These are phyloP conservation scores for Herminia tarsipennalis DNA, from an alignment of 2,888 invertebrate species.

Conservation along the genomic window DNA sequence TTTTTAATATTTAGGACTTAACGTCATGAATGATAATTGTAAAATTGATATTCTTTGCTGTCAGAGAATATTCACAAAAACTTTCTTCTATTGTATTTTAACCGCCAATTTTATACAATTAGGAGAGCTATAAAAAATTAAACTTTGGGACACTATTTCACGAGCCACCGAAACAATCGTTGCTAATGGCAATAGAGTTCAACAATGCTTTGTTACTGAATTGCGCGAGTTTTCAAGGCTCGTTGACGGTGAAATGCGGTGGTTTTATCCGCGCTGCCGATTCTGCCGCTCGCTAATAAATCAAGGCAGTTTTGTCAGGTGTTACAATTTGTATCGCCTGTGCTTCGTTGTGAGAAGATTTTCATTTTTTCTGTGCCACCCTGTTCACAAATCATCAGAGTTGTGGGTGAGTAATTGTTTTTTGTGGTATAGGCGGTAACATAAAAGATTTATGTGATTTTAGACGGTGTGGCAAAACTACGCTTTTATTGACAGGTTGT, in stretches of 20 bases:
- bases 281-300: conserved; percentile 60
- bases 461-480: conserved; percentile 1
- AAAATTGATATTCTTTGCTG: too few species aligned
- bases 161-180: conserved; percentile 46
- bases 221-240: conserved; percentile 49
- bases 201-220: conserved; percentile 55
- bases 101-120: too few species aligned
- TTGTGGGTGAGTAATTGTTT: conserved; percentile 44
- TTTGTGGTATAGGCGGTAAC: conserved; percentile 21
- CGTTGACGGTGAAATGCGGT: conserved; percentile 53
- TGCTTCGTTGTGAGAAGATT: conserved; percentile 50
- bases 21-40: too few species aligned
- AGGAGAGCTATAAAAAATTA: conserved; percentile 10
- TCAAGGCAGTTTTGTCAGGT: conserved; percentile 67
- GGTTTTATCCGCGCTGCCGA: conserved; percentile 58
- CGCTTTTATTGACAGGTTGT: not conserved
- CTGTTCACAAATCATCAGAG: conserved; percentile 47
- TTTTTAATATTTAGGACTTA: too few species aligned
- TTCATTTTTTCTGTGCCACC: conserved; percentile 43
- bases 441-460: conserved; percentile 31
- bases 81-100: too few species aligned
- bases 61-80: too few species aligned
- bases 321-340: conserved; percentile 61
- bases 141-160: conserved; percentile 17
- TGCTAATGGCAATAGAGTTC: conserved; percentile 51